Percentiles rank a stretch among this genome's conserved stretches.
Conservation (phyloP, 2,797 vertebrate species). For the Etheostoma nigrum region DNA sequence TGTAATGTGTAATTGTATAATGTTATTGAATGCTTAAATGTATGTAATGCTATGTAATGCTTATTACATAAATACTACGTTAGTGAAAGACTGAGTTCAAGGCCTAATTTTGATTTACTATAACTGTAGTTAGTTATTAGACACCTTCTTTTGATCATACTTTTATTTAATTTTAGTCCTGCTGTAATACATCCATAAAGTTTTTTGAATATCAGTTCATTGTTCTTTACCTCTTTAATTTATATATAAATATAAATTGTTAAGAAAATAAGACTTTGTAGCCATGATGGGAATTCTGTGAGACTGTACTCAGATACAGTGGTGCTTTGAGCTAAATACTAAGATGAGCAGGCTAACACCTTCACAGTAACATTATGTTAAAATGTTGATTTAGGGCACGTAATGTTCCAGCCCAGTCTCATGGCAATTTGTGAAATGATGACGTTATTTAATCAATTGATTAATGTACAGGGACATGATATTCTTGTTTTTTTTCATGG, state of each 20-base stretch:
- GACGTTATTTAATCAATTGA: too few species aligned
- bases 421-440: too few species aligned
- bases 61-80: conserved; percentile 14
- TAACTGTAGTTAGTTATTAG: too few species aligned
- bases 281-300: neutral
- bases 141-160: neutral
- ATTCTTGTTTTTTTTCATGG: too few species aligned
- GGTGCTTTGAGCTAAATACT: conserved; percentile 8
- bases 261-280: neutral
- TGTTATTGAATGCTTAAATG: neutral
- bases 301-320: neutral
- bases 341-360: neutral
- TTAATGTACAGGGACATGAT: too few species aligned
- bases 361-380: neutral
- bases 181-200: neutral
- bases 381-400: neutral
- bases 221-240: neutral
- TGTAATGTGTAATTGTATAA: conserved; percentile 9
- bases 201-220: neutral
- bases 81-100: conserved; percentile 3
- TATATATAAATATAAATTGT: too few species aligned
- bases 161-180: conserved; percentile 3
- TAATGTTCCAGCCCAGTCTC: neutral
- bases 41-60: too few species aligned
- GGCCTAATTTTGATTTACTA: conserved; percentile 11